These are phyloP conservation scores for Delichon dasypus DNA, from an alignment of 2,797 vertebrate genomes.

Conservation along the genomic window DNA sequence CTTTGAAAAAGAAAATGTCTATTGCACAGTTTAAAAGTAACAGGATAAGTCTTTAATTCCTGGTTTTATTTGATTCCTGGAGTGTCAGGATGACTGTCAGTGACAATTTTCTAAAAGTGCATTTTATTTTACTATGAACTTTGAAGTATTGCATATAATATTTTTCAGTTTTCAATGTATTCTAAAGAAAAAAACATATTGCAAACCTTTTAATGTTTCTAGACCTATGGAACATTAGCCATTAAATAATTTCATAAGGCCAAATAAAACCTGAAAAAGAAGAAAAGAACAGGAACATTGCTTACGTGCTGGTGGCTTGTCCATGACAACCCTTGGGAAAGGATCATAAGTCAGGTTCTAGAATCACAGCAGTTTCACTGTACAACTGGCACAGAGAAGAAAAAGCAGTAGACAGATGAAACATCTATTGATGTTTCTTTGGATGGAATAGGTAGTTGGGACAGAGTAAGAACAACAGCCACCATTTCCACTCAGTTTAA, in stretches of 20 bases:
- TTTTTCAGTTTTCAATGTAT: not conserved
- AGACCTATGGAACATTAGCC: not conserved
- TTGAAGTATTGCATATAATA: not conserved
- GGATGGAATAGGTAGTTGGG: not conserved
- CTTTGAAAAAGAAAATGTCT: not conserved
- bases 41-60: not conserved
- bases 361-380: not conserved
- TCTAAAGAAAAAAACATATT: not conserved
- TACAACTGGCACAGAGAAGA: not conserved
- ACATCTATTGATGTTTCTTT: not conserved
- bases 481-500: not conserved
- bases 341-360: not conserved
- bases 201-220: not conserved
- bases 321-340: not conserved
- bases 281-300: not conserved
- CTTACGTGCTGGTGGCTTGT: not conserved
- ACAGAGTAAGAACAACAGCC: not conserved
- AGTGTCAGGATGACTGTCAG: not conserved
- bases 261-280: not conserved
- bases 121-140: not conserved
- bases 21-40: not conserved
- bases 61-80: not conserved
- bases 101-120: not conserved
- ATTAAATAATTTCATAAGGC: not conserved
- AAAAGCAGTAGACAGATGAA: not conserved